Evolutionary conservation across 2,113 vertebrate species (phyloP).

Genomic region (Trogon melanurus): DNA sequence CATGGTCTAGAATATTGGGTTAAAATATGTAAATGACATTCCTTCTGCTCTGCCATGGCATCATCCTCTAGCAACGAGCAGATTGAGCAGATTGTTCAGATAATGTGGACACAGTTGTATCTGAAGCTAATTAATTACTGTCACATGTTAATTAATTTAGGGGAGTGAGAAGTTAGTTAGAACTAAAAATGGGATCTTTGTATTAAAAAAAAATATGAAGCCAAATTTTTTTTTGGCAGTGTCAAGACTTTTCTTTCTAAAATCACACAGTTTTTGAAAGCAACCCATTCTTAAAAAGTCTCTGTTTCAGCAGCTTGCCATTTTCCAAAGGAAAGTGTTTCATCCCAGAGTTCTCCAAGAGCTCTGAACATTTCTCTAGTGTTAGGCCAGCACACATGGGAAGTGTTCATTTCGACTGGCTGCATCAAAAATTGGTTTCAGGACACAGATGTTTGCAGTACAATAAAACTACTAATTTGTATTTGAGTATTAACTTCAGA

Average conservation of each 20-base stretch:
- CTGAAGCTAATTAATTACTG: neutral
- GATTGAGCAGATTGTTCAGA: neutral
- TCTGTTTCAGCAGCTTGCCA: constrained; percentile 16
- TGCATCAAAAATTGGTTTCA: constrained; percentile 41
- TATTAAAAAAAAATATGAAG: neutral
- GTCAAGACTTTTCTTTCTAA: neutral
- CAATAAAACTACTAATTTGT: constrained; percentile 37
- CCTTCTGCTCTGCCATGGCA: neutral
- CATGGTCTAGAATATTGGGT: neutral
- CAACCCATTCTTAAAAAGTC: constrained; percentile 11
- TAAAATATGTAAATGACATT: neutral
- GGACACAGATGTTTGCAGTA: constrained; percentile 65
- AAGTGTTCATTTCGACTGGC: constrained; percentile 56
- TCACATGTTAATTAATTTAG: neutral
- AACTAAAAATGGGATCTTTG: neutral
- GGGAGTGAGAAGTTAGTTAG: neutral
- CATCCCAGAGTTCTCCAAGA: neutral
- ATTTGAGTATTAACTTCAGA: constrained; percentile 29
- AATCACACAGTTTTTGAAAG: constrained; percentile 10
- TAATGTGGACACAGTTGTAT: neutral
- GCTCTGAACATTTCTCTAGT: constrained; percentile 55
- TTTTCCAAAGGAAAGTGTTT: constrained; percentile 64
- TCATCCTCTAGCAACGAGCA: neutral
- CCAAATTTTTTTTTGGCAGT: neutral
- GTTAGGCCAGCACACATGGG: constrained; percentile 63